Evolutionary conservation across 2,888 invertebrate genomes (phyloP).

Genomic region (Dicyrtoma fusca): DNA sequence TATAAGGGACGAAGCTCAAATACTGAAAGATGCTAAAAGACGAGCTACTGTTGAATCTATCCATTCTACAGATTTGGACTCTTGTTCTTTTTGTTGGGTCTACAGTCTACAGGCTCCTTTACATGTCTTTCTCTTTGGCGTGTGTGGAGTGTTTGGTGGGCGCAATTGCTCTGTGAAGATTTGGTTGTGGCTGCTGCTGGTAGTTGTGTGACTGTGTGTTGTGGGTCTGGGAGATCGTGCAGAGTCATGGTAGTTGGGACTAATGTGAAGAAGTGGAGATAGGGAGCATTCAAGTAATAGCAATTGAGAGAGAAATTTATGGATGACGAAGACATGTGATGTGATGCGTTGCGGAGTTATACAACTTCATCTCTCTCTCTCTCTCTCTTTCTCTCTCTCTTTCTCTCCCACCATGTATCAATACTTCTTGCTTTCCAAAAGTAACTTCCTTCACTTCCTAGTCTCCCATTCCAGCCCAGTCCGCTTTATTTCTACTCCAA

Average conservation of each 20-base stretch:
- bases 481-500: not conserved
- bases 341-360: constrained; percentile 42
- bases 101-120: too few relatives aligned
- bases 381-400: not conserved
- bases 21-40: too few relatives aligned
- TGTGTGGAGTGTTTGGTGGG: too few relatives aligned
- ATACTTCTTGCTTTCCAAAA: not conserved
- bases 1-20: too few relatives aligned
- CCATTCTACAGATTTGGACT: too few relatives aligned
- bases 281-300: constrained; percentile 31
- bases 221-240: constrained; percentile 10
- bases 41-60: too few relatives aligned
- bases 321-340: constrained; percentile 43
- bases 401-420: not conserved
- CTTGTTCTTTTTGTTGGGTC: too few relatives aligned
- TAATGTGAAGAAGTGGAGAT: constrained; percentile 27
- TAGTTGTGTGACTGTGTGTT: constrained; percentile 12
- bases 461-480: not conserved
- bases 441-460: not conserved
- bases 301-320: constrained; percentile 34
- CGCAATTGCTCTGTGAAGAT: too few relatives aligned
- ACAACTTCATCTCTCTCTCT: constrained; percentile 21
- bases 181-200: too few relatives aligned
- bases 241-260: constrained; percentile 23
- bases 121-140: too few relatives aligned